These are phyloP conservation scores for Gadus macrocephalus DNA, from an alignment of 2,113 vertebrate genomes.

Conservation along the genomic window DNA sequence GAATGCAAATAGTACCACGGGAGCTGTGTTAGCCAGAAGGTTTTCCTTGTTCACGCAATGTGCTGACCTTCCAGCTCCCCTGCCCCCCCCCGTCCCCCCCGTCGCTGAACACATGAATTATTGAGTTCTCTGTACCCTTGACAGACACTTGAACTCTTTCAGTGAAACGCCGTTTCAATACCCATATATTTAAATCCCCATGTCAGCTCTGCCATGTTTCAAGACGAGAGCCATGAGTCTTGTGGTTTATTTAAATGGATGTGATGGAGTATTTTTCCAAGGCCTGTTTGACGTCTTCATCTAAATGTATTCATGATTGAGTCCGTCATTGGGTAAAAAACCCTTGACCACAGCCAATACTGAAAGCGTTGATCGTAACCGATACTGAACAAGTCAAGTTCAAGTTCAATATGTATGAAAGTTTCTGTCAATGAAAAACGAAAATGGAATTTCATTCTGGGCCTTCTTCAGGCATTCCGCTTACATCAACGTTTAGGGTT, in stretches of 20 bases:
- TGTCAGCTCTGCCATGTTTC: slow-evolving; percentile 1
- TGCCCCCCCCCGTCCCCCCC: background rate
- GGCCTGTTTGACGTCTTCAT: too few relatives aligned
- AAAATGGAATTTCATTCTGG: too few relatives aligned
- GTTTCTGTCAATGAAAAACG: too few relatives aligned
- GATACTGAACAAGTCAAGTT: too few relatives aligned
- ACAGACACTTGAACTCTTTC: slow-evolving; percentile 23
- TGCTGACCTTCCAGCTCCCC: slow-evolving; percentile 1
- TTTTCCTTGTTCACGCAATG: slow-evolving; percentile 15
- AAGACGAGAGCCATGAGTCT: slow-evolving; percentile 13
- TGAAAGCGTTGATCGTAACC: too few relatives aligned
- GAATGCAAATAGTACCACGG: background rate
- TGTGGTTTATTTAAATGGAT: slow-evolving; percentile 19
- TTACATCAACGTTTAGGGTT: too few relatives aligned
- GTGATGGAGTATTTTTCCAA: background rate
- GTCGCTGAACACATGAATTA: slow-evolving; percentile 21
- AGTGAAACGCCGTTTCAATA: background rate
- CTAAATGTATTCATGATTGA: too few relatives aligned
- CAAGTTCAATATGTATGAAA: too few relatives aligned
- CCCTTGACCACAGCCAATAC: too few relatives aligned
- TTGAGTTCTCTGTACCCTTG: slow-evolving; percentile 20
- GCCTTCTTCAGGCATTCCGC: too few relatives aligned
- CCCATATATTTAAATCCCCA: background rate
- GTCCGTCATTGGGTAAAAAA: too few relatives aligned
- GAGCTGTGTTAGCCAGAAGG: background rate